Conservation (phyloP, 2,888 invertebrate species). For the Volucella zonaria region DNA sequence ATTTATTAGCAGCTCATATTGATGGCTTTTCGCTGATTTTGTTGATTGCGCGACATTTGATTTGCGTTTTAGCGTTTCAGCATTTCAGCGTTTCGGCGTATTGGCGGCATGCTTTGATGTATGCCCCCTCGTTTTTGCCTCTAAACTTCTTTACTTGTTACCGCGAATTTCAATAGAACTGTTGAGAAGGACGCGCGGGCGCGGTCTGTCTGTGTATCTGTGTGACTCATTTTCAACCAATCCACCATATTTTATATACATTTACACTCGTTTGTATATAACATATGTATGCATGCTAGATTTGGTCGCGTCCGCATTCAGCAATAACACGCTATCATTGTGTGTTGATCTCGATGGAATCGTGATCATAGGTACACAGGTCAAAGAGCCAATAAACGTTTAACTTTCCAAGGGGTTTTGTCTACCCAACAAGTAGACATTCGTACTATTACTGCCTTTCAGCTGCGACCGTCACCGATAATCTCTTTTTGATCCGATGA, state of each 20-base stretch:
- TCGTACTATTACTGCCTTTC: not conserved
- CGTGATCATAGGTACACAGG: constrained; percentile 73
- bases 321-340: constrained; percentile 61
- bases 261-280: no score
- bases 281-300: constrained; percentile 41
- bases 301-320: constrained; percentile 72
- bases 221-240: constrained; percentile 62
- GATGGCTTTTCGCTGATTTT: constrained; percentile 69
- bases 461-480: constrained; percentile 37
- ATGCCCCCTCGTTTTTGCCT: constrained; percentile 52
- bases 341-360: constrained; percentile 64
- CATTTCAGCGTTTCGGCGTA: constrained; percentile 66
- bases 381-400: constrained; percentile 70
- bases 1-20: constrained; percentile 72
- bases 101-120: constrained; percentile 65
- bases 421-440: constrained; percentile 13
- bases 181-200: constrained; percentile 2
- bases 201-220: constrained; percentile 15
- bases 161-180: constrained; percentile 64
- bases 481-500: constrained; percentile 74
- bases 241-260: constrained; percentile 47
- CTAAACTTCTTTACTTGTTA: constrained; percentile 66
- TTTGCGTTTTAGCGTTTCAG: constrained; percentile 66
- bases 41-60: constrained; percentile 62
- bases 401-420: constrained; percentile 44